A percentile compares a stretch with the other conserved stretches of the same genome.
phyloP scores from a whole-genome alignment of 2,113 vertebrate species.

The Ictalurus punctatus region DNA sequence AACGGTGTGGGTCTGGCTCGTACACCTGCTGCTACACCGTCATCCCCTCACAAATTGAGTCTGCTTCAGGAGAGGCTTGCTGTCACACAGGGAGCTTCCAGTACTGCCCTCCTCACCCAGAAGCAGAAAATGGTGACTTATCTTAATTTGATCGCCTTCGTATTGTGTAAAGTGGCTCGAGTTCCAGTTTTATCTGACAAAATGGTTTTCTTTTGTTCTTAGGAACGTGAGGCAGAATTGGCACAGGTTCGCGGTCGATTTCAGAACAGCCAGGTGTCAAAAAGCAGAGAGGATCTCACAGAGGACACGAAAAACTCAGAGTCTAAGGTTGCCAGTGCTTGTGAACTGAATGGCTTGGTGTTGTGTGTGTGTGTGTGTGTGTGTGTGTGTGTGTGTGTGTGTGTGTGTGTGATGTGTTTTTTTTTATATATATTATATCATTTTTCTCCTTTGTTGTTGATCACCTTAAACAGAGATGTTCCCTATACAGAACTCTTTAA shows the following conservation, averaged over 20 bases:
- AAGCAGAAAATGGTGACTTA: slow-evolving; percentile 84
- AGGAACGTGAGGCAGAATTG: slow-evolving; percentile 92
- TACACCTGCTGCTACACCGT: slow-evolving; percentile 62
- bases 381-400: no score
- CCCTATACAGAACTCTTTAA: background rate
- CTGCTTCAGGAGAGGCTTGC: slow-evolving; percentile 83
- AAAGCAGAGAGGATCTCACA: slow-evolving; percentile 66
- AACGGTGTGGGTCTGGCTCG: slow-evolving; percentile 42
- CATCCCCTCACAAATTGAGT: slow-evolving; percentile 81
- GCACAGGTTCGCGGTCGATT: slow-evolving; percentile 83
- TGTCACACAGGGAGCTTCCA: slow-evolving; percentile 76
- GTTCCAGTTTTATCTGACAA: background rate
- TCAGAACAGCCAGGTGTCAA: slow-evolving; percentile 83
- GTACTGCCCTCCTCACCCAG: slow-evolving; percentile 78
- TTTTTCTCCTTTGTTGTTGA: no score
- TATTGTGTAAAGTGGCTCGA: background rate
- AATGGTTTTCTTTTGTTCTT: background rate
- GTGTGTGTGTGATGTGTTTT: background rate
- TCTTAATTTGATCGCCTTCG: background rate
- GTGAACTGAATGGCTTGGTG: background rate
- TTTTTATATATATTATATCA: no score
- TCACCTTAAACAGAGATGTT: background rate
- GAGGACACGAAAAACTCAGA: slow-evolving; percentile 62
- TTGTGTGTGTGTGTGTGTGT: no score
- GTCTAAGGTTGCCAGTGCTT: slow-evolving; percentile 60